Conservation (phyloP, 2,113 vertebrate genomes). For the Stegastes partitus region DNA sequence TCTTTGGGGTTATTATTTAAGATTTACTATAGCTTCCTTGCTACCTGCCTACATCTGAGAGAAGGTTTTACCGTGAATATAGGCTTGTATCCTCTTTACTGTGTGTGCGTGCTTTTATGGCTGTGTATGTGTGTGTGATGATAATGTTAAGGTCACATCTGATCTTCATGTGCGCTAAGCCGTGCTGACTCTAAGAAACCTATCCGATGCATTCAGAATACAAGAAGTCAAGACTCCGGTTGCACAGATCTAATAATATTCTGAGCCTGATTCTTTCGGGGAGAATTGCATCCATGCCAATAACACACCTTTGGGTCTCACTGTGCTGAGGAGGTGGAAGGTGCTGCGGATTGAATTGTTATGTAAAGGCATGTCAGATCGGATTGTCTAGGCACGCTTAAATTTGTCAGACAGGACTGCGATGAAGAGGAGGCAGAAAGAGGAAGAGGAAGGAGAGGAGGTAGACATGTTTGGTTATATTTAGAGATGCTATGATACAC, state of each 20-base stretch:
- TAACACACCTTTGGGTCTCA: slow-evolving; percentile 68
- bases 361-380: slow-evolving; percentile 82
- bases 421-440: slow-evolving; percentile 71
- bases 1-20: slow-evolving; percentile 81
- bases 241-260: slow-evolving; percentile 57
- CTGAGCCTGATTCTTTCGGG: slow-evolving; percentile 35
- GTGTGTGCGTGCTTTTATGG: slow-evolving; percentile 24
- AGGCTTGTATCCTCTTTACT: slow-evolving; percentile 15
- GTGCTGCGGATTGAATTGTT: slow-evolving; percentile 80
- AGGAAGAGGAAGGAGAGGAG: slow-evolving; percentile 69
- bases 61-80: slow-evolving; percentile 45
- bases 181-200: slow-evolving; percentile 55
- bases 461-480: slow-evolving; percentile 76
- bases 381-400: slow-evolving; percentile 75
- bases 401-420: slow-evolving; percentile 80
- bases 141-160: slow-evolving; percentile 70
- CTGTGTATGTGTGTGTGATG: slow-evolving; percentile 20
- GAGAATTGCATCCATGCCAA: slow-evolving; percentile 67
- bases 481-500: slow-evolving; percentile 78
- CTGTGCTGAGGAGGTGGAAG: slow-evolving; percentile 55
- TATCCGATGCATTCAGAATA: slow-evolving; percentile 53
- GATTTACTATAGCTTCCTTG: slow-evolving; percentile 71
- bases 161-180: slow-evolving; percentile 49
- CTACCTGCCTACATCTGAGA: slow-evolving; percentile 49
- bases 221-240: slow-evolving; percentile 22